Conservation (phyloP, 92 coral and sea anemone species). For the Umimayanthus chanpuru region DNA sequence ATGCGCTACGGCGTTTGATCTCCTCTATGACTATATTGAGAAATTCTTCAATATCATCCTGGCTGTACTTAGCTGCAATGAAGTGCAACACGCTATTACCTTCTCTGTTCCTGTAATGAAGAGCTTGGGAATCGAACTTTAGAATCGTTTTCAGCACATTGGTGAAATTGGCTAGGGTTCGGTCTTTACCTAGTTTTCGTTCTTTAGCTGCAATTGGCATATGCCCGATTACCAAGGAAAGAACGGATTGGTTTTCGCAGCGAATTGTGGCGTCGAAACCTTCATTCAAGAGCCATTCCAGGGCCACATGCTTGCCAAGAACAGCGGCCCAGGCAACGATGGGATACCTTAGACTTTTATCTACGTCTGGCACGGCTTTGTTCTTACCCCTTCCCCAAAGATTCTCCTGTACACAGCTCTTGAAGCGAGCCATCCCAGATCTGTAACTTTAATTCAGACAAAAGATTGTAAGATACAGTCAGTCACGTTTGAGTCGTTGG, state of each 20-base stretch:
- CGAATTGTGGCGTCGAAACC: neutral
- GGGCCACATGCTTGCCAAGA: neutral
- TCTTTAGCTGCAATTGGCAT: constrained; percentile 18
- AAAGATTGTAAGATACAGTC: too few species aligned
- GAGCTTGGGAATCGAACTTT: neutral
- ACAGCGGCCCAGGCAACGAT: constrained; percentile 9
- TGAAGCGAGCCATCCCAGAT: constrained; percentile 2
- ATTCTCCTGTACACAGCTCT: neutral
- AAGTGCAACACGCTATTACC: neutral
- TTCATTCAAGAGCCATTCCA: constrained; percentile 2
- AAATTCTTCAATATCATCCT: constrained; percentile 3
- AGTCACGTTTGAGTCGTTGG: too few species aligned
- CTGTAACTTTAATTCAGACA: neutral
- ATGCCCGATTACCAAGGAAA: neutral
- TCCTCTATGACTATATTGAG: neutral
- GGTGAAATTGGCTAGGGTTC: neutral
- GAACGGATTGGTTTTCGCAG: neutral
- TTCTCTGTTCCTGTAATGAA: neutral
- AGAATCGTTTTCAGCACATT: neutral
- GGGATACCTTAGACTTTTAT: neutral
- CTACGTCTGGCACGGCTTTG: neutral
- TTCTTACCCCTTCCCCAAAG: neutral
- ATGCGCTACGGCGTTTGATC: neutral
- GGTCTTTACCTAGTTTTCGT: neutral
- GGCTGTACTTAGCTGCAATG: neutral